These are phyloP conservation scores for Chrysochloris asiatica DNA, from an alignment of 2,113 vertebrate species.

Conservation along the genomic window DNA sequence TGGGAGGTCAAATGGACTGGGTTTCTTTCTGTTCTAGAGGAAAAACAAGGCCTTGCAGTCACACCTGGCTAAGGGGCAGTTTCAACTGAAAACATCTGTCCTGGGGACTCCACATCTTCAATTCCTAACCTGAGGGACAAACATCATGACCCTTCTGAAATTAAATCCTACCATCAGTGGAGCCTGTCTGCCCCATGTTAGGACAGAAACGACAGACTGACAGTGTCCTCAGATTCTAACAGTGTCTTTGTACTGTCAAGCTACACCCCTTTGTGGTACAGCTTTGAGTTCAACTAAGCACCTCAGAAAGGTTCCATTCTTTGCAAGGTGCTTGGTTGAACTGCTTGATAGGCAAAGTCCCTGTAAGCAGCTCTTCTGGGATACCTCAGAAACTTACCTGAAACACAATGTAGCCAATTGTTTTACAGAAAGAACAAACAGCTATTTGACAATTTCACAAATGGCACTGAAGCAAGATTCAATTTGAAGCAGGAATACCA, in stretches of 20 bases:
- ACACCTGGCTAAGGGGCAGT: neutral
- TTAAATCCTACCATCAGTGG: neutral
- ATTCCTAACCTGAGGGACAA: too few relatives aligned
- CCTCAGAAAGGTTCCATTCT: neutral
- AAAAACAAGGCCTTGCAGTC: neutral
- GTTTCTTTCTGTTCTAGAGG: fast-evolving
- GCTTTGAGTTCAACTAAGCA: neutral
- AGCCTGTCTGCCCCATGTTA: neutral
- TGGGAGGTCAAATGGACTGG: neutral
- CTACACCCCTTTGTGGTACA: neutral
- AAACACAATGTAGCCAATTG: neutral
- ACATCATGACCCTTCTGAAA: neutral
- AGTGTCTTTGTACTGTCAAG: neutral
- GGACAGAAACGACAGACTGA: neutral
- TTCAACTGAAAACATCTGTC: neutral
- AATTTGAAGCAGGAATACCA: conserved; percentile 17
- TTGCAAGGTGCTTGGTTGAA: neutral
- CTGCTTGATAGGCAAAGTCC: neutral
- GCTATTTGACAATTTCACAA: neutral
- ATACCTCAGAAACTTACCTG: neutral
- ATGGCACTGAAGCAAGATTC: neutral
- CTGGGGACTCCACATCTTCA: neutral
- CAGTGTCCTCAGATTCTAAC: neutral
- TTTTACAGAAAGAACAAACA: neutral
- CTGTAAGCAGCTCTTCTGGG: neutral